Conservation (phyloP, 2,797 vertebrate species). For the Catharus ustulatus region DNA sequence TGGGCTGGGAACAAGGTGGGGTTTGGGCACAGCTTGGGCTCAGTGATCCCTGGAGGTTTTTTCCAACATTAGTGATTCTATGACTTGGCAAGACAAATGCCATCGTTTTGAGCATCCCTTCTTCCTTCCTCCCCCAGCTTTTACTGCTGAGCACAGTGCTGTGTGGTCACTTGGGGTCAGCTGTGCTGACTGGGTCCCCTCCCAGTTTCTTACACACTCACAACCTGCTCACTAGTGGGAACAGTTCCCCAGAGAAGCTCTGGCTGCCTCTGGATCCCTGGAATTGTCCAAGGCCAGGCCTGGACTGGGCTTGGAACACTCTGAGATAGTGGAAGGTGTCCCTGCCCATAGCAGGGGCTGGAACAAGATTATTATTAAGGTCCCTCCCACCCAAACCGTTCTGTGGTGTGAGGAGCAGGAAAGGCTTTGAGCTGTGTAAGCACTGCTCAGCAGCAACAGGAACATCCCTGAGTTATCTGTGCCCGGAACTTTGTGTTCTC, state of each 20-base stretch:
- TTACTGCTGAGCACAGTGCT: background rate
- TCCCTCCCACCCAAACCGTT: background rate
- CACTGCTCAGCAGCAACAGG: background rate
- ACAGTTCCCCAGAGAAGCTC: background rate
- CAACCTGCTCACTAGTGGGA: background rate
- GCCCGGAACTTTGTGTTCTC: background rate
- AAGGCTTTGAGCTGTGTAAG: background rate
- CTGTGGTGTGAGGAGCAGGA: background rate
- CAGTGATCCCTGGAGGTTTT: accelerated
- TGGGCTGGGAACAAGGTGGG: background rate
- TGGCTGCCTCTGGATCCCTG: background rate
- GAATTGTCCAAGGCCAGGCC: background rate
- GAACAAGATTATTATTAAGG: too few relatives aligned
- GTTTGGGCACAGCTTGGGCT: accelerated
- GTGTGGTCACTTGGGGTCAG: background rate
- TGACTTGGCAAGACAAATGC: background rate
- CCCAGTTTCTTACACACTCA: background rate
- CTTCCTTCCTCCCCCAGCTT: background rate
- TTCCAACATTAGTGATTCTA: accelerated
- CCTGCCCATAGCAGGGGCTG: background rate
- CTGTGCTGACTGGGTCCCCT: background rate
- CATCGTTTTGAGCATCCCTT: background rate
- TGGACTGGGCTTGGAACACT: accelerated
- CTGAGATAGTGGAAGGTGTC: background rate
- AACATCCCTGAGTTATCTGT: background rate